Evolutionary conservation across 2,113 vertebrate genomes (phyloP), one percentile per base, ranked within the genome.

Genomic region (Sarotherodon lohbergeri): DNA sequence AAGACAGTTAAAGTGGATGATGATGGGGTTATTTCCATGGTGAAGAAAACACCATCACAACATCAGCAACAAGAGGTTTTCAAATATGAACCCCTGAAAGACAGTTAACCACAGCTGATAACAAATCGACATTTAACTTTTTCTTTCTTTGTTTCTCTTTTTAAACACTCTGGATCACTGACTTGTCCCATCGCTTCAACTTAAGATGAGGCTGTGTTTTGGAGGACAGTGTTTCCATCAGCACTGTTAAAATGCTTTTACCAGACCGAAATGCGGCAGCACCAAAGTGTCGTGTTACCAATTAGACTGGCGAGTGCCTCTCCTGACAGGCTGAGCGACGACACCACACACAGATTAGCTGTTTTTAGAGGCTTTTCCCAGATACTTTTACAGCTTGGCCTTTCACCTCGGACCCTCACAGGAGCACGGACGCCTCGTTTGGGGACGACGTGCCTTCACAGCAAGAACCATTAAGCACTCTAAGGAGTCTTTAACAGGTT

Each of bases 331-430:
- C 87, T 88, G 73, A 85, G 85, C 34, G 71, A 89, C 80, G 88
- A 91, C 95, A 91, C 90, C 87, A 92, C 92, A 89, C 87, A 85
- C 92, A 93, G 84, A 94, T 90, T 3, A 91, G 88, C 91, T 89
- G 81, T 94, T 95, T 78, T 94, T 82, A 71, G 87, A 93, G 78
- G 85, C 88, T 94, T 95, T 95, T 94, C 86, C 88, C 94, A 94
- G 93, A 91, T 90, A 92, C 85, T 68, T 91, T 95, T 94, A 93
- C 92, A 91, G 24, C 57, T 56, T 90, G 91, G 48, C 94, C 93
- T 93, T 91, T 95, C 79, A 94, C 94, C 94, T 66, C 3, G 1
- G 9, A 87, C 87, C 88, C 89, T 90, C 86, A 90, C 85, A 78
- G 83, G 87, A 85, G 73, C 83, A 87, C 36, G 11, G 80, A 82